A percentile compares a stretch with the other conserved stretches of the same genome.
Conservation (phyloP, 1,140 invertebrate genomes). For the Drosophila serrata region DNA sequence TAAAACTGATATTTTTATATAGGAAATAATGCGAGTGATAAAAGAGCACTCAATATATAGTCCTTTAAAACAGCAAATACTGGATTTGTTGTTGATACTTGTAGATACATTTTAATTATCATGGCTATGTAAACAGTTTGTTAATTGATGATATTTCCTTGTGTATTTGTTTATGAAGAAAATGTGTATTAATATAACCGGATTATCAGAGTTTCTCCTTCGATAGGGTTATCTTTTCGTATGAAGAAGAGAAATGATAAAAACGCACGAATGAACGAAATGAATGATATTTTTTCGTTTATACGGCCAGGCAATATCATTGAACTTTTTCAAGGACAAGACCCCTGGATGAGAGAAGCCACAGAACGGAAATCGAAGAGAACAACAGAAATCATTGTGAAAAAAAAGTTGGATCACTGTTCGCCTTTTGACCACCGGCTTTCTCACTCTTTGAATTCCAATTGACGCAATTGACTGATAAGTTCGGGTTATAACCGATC, state of each 20-base stretch:
- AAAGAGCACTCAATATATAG: not conserved
- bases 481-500: slow-evolving; percentile 20
- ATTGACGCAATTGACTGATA: slow-evolving; percentile 52
- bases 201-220: slow-evolving; percentile 3
- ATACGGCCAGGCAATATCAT: slow-evolving; percentile 47
- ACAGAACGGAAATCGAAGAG: slow-evolving; percentile 27
- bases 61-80: not conserved
- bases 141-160: not conserved
- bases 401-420: slow-evolving; percentile 7
- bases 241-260: slow-evolving; percentile 49
- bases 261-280: slow-evolving; percentile 25
- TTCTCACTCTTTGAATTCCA: slow-evolving; percentile 1
- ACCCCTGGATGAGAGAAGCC: slow-evolving; percentile 2
- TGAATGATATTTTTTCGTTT: slow-evolving; percentile 20
- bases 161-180: not conserved
- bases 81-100: not conserved
- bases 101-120: not conserved
- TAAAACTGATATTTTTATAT: not conserved
- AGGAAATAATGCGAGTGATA: not conserved
- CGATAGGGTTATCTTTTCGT: slow-evolving; percentile 17
- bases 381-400: not conserved
- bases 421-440: slow-evolving; percentile 1
- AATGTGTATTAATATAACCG: slow-evolving; percentile 10
- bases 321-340: slow-evolving; percentile 77
- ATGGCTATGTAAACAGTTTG: not conserved